Evolutionary conservation across 1,140 invertebrate genomes (phyloP), one percentile per base, ranked within the genome.

Genomic region (Drosophila truncata): DNA sequence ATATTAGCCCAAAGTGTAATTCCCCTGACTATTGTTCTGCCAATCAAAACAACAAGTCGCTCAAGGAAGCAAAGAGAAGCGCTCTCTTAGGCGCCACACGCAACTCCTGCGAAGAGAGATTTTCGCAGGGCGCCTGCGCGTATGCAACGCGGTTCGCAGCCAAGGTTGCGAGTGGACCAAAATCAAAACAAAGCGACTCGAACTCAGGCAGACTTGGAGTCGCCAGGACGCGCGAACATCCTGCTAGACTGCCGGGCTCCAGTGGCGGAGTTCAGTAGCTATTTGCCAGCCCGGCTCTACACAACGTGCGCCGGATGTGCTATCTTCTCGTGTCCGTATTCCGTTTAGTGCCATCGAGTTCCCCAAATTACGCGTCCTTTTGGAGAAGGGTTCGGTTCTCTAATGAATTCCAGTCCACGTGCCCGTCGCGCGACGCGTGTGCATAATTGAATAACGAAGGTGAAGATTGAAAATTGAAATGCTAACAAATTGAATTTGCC

Each of bases 401-500:
- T 76, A 75, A 83, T 81, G 69, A 81, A 63, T 60, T 64, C 61
- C 31, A 27, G 44, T 33, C 39, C 65, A 52, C 41, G 58, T 44
- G 39, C 58, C 62, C 33, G 42, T 23, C 23, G 44, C 25, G 20
- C 10, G 37, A 61, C 61, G 69, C 46, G 62, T 72, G 75, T 61
- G 79, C 62, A 70, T 90, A 90, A 90, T 90, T 90, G 81, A 90
- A 90, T 90, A 90, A 90, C 86, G 75, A 90, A 90, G 86, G 82
- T 90, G 86, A 91, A 90, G 90, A 90, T 88, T 88, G 85, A 88
- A 88, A 88, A 88, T 90, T 90, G 82, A 90, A 85, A 90, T 80
- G 86, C 72, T 76, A 90, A 82, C 78, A 90, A 90, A 90, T 90
- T 90, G 85, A 90, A 90, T 90, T 88, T 82, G 54, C 66, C 63